A percentile compares a stretch with the other conserved stretches of the same genome.
phyloP scores from a whole-genome alignment of 2,888 invertebrate genomes.

The Rhamphomyia laevipes region DNA sequence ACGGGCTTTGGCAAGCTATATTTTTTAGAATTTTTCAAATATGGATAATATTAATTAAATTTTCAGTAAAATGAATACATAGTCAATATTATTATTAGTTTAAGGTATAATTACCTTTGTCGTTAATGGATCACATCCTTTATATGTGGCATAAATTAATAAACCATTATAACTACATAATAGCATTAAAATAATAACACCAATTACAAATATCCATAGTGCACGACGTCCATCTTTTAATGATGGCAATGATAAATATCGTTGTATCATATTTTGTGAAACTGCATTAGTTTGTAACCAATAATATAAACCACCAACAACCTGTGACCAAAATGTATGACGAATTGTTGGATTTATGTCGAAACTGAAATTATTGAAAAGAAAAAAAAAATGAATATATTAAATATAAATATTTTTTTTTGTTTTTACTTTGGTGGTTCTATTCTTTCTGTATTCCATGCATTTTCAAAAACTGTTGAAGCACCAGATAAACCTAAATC shows the following conservation, averaged over 20 bases:
- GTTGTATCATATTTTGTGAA: slow-evolving; percentile 80
- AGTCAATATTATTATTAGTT: not conserved
- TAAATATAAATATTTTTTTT: not conserved
- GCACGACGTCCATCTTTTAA: slow-evolving; percentile 48
- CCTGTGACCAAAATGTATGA: slow-evolving; percentile 70
- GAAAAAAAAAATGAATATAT: not conserved
- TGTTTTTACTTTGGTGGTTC: slow-evolving; percentile 55
- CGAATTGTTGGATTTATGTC: slow-evolving; percentile 65
- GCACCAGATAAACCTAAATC: slow-evolving; percentile 54
- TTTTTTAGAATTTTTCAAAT: slow-evolving; percentile 5
- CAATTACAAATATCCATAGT: slow-evolving; percentile 44
- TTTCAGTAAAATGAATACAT: not conserved
- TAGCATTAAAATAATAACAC: slow-evolving; percentile 41
- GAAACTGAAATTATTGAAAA: slow-evolving; percentile 42
- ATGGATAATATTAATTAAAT: not conserved
- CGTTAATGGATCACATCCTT: slow-evolving; percentile 52
- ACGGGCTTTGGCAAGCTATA: slow-evolving; percentile 52
- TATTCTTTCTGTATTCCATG: slow-evolving; percentile 55
- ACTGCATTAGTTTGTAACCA: slow-evolving; percentile 70
- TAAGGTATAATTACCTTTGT: slow-evolving; percentile 37
- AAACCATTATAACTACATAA: slow-evolving; percentile 49
- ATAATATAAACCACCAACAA: slow-evolving; percentile 65
- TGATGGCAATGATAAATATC: slow-evolving; percentile 65
- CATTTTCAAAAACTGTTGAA: slow-evolving; percentile 50
- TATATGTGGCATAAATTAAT: slow-evolving; percentile 50